A percentile compares a stretch with the other conserved stretches of the same genome.
phyloP scores from a whole-genome alignment of 2,797 vertebrate genomes.

The Darevskia mixta region DNA sequence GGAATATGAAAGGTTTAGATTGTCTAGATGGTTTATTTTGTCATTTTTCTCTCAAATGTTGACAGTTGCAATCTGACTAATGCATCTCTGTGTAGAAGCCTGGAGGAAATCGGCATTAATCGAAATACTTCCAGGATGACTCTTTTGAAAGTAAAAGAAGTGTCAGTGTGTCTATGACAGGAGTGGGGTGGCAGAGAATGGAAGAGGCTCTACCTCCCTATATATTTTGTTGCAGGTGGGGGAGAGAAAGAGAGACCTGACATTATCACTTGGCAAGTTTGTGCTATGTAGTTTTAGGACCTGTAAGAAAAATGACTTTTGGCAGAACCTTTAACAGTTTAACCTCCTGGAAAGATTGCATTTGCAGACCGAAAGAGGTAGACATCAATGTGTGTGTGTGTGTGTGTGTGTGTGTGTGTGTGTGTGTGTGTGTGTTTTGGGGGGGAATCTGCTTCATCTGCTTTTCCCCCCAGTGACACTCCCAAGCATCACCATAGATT shows the following conservation, averaged over 20 bases:
- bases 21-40: neutral
- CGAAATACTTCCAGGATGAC: neutral
- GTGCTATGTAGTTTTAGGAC: conserved; percentile 35
- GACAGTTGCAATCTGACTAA: neutral
- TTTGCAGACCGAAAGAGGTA: neutral
- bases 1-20: neutral
- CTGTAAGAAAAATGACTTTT: conserved; percentile 11
- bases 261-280: conserved; percentile 26
- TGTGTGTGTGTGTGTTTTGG: neutral
- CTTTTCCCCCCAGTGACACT: neutral
- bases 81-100: neutral
- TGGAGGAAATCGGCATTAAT: neutral
- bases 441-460: conserved; percentile 12
- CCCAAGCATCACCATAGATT: no score
- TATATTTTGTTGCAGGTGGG: neutral
- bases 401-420: neutral
- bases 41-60: neutral
- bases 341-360: conserved; percentile 12
- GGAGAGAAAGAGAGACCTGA: neutral
- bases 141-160: neutral
- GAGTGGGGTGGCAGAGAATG: neutral
- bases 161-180: neutral
- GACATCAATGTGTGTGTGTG: neutral
- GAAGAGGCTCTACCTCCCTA: neutral
- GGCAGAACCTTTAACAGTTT: conserved; percentile 11